Evolutionary conservation across 92 coral and sea anemone genomes (phyloP).

Genomic region (Bergia sp.): DNA sequence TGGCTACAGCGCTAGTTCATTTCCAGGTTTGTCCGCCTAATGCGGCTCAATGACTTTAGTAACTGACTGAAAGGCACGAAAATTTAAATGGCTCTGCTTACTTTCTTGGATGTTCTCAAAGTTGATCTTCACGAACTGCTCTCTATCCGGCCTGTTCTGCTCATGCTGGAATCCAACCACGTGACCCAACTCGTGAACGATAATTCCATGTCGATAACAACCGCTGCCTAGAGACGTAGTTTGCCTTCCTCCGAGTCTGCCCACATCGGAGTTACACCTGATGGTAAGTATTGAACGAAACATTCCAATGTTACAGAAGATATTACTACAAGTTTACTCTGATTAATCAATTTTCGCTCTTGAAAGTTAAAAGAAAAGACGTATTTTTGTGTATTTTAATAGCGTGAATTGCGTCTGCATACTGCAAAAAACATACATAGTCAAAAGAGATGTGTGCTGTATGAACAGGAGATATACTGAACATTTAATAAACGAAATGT

Average conservation of each 20-base stretch:
- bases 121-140: constrained; percentile 46
- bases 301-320: too few species aligned
- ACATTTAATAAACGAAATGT: not conserved
- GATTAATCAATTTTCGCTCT: not conserved
- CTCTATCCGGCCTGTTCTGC: constrained; percentile 94
- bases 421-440: not conserved
- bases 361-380: too few species aligned
- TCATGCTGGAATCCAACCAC: constrained; percentile 96
- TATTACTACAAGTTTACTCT: too few species aligned
- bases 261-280: constrained; percentile 94
- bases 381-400: too few species aligned
- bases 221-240: constrained; percentile 91
- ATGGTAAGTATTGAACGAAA: not conserved
- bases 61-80: too few species aligned
- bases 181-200: constrained; percentile 96
- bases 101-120: constrained; percentile 11
- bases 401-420: not conserved
- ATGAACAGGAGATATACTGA: not conserved
- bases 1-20: too few species aligned
- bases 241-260: constrained; percentile 88
- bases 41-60: too few species aligned
- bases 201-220: constrained; percentile 88
- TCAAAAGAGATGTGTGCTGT: not conserved
- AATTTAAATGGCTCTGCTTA: not conserved
- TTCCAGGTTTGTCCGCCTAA: too few species aligned